Evolutionary conservation across 1,140 invertebrate genomes (phyloP), one percentile per base, ranked within the genome.

Genomic region (Lordiphosa clarofinis): DNA sequence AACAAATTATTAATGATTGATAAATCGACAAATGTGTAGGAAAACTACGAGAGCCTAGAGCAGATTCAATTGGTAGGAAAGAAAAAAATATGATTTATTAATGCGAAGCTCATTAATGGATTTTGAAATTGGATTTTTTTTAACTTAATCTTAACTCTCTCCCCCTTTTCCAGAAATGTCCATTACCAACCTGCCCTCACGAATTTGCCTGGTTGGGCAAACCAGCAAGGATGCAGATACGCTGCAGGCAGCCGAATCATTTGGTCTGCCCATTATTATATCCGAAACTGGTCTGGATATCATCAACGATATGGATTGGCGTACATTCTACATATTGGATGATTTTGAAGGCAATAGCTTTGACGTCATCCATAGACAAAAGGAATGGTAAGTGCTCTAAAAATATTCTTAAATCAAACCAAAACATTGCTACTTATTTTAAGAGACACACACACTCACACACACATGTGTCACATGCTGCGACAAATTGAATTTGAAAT

Each of bases 241-340:
- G 40, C 86, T 90, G 63, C 89, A 87, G 64, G 91, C 91, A 69
- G 92, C 93, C 48, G 90, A 93, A 71, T 90, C 90, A 66, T 94
- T 94, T 87, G 91, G 89, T 54, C 89, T 94, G 54, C 92, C 93
- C 59, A 91, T 94, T 63, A 88, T 94, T 15, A 90, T 90, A 56
- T 94, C 93, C 37, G 89, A 91, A 72, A 92, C 90, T 65, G 93
- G 92, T 15, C 59, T 89, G 68, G 92, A 94, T 79, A 91, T 91
- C 86, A 48, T 91, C 40, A 89, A 90, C 5, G 92, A 93, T 65
- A 90, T 89, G 38, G 86, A 89, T 7, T 92, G 91, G 89, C 92
- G 92, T 58, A 95, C 93, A 37, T 92, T 94, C 68, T 96, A 94
- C 89, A 90, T 96, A 62, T 66, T 95, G 42, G 91, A 93, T 43